A percentile compares a stretch with the other conserved stretches of the same genome.
Evolutionary conservation across 1,140 invertebrate genomes (phyloP).

Genomic region (Phortica variegata): DNA sequence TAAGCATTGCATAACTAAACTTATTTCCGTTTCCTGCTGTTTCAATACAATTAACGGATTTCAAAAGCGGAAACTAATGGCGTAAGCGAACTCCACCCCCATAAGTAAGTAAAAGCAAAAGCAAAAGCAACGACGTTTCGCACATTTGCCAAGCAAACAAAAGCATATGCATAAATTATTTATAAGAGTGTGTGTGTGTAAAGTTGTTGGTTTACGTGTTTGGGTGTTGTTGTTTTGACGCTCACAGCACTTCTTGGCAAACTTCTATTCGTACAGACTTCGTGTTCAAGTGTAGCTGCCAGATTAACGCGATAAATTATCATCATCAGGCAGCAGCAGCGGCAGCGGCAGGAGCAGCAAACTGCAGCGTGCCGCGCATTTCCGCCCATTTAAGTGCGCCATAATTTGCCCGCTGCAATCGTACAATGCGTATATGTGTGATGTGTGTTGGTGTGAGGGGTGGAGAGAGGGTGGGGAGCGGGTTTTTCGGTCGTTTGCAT

Average conservation of each 20-base stretch:
- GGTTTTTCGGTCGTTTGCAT: slow-evolving; percentile 7
- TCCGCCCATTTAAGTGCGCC: slow-evolving; percentile 31
- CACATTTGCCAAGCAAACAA: slow-evolving; percentile 19
- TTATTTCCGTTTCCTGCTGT: slow-evolving; percentile 47
- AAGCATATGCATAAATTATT: slow-evolving; percentile 49
- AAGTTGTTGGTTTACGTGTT: too few relatives aligned
- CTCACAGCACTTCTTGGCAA: slow-evolving; percentile 11
- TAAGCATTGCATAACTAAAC: slow-evolving; percentile 18
- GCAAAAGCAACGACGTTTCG: neutral
- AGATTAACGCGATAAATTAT: slow-evolving; percentile 52
- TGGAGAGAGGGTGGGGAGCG: too few relatives aligned
- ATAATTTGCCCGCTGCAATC: slow-evolving; percentile 21
- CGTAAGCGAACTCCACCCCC: slow-evolving; percentile 12
- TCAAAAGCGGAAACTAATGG: neutral
- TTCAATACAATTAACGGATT: slow-evolving; percentile 41
- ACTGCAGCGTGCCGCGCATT: slow-evolving; percentile 2
- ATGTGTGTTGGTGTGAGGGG: neutral
- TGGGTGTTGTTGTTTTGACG: too few relatives aligned
- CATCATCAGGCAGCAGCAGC: too few relatives aligned
- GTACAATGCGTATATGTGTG: neutral
- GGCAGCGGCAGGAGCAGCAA: too few relatives aligned
- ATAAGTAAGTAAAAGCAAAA: slow-evolving; percentile 1
- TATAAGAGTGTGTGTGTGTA: too few relatives aligned
- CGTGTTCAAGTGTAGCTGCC: slow-evolving; percentile 1
- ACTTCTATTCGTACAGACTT: neutral